These are phyloP conservation scores for Eumacrocentrus americanus DNA, from an alignment of 2,888 invertebrate species.

Conservation along the genomic window DNA sequence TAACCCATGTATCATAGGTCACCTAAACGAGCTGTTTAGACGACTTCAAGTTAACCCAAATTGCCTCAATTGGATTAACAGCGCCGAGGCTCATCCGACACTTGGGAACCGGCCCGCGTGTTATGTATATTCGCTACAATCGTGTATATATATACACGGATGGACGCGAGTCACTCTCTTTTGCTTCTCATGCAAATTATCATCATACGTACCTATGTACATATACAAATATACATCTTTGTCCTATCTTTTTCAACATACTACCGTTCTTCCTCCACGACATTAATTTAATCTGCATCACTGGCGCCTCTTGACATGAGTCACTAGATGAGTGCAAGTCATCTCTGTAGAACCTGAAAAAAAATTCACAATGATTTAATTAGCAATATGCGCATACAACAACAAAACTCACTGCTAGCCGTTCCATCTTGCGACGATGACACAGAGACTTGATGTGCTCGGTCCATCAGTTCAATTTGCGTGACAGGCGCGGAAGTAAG, in stretches of 20 bases:
- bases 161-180: conserved; percentile 38
- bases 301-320: conserved; percentile 26
- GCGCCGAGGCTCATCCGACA: conserved; percentile 57
- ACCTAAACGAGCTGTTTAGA: conserved; percentile 61
- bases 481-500: conserved; percentile 48
- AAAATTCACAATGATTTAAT: too few relatives aligned
- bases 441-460: conserved; percentile 1
- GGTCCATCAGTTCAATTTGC: conserved; percentile 56
- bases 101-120: conserved; percentile 58
- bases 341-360: too few relatives aligned
- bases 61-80: conserved; percentile 62
- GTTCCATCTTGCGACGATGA: too few relatives aligned
- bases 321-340: too few relatives aligned
- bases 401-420: too few relatives aligned
- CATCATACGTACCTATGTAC: conserved; percentile 25
- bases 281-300: conserved; percentile 1
- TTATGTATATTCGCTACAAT: conserved; percentile 33
- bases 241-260: conserved; percentile 16
- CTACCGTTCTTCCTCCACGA: conserved; percentile 18
- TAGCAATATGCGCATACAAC: too few relatives aligned
- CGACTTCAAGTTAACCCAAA: conserved; percentile 62
- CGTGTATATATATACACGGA: conserved; percentile 40
- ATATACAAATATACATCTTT: conserved; percentile 35
- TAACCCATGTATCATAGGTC: conserved; percentile 53
- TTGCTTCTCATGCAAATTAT: conserved; percentile 60